Percentiles rank a stretch among this genome's conserved stretches.
Conservation (phyloP, 2,888 invertebrate genomes). For the Chironomus tentans region DNA sequence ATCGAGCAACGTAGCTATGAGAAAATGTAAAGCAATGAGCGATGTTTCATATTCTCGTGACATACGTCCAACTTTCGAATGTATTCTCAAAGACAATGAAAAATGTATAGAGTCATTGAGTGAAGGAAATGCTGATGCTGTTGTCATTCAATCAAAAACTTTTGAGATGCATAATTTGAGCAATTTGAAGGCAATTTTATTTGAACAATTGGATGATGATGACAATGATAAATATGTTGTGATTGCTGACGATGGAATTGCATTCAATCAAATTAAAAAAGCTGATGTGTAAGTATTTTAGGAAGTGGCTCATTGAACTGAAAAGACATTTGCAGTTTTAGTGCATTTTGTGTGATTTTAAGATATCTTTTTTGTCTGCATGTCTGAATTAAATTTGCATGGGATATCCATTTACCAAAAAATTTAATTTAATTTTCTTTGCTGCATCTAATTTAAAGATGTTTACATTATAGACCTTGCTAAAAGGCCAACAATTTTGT, state of each 20-base stretch:
- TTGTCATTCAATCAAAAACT: constrained; percentile 31
- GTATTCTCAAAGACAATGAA: constrained; percentile 54
- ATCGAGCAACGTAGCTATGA: constrained; percentile 52
- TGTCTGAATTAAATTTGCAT: not conserved
- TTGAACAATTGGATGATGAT: constrained; percentile 33
- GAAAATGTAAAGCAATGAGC: constrained; percentile 65
- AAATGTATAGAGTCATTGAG: constrained; percentile 39
- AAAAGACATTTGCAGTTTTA: not conserved
- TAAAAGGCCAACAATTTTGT: no score
- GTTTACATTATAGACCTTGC: no score
- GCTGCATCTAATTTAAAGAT: no score
- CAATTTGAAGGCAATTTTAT: constrained; percentile 37
- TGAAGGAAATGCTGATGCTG: constrained; percentile 36
- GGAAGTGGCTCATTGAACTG: not conserved
- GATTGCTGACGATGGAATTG: constrained; percentile 35
- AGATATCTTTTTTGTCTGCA: no score
- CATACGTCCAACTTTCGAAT: constrained; percentile 70
- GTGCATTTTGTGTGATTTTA: no score
- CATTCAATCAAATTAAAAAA: constrained; percentile 34
- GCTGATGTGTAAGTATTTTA: constrained; percentile 35
- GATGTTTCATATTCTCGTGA: constrained; percentile 67
- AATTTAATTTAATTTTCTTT: no score
- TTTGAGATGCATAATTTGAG: constrained; percentile 33
- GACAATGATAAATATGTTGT: constrained; percentile 36
- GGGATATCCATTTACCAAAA: no score